Evolutionary conservation across 1,140 invertebrate genomes (phyloP), one percentile per base, ranked within the genome.

Genomic region (Asbolus verrucosus): DNA sequence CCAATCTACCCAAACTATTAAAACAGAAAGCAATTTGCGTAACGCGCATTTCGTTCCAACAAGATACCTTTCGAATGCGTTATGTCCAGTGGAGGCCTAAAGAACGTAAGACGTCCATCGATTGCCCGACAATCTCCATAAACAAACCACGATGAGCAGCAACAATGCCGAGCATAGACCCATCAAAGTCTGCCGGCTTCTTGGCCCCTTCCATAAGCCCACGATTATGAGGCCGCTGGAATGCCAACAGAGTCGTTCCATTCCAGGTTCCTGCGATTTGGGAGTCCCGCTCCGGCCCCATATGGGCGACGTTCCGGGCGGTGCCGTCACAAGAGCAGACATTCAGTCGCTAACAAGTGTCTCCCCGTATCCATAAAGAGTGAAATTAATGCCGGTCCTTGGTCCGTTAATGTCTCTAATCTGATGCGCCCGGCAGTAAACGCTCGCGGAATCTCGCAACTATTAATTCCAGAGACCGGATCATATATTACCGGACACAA

Each of bases 351-450:
- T 54, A 54, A 54, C 46, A 54, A 54, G 46, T 54, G 46, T 54
- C 46, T 27, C 19, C 27, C 27, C 14, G 46, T 21, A 27, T 54
- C 46, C 46, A 54, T 54, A 81, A 81, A 81, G 63, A 80, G 77
- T 75, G 72, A 81, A 81, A 81, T 80, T 80, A 81, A 80, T 81
- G 77, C 72, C 72, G 69, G 73, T 76, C 72, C 72, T 73, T 33
- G 72, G 74, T 70, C 75, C 75, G 77, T 81, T 81, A 81, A 81
- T 79, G 78, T 77, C 74, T 79, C 78, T 80, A 81, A 81, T 81
- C 79, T 81, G 79, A 80, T 81, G 77, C 73, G 77, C 71, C 67
- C 74, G 60, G 78, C 77, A 78, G 78, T 80, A 79, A 80, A 80
- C 73, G 74, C 61, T 77, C 73, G 75, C 74, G 78, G 79, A 80